Evolutionary conservation across 1,140 invertebrate species (phyloP).

Genomic region (Tetranychus urticae): DNA sequence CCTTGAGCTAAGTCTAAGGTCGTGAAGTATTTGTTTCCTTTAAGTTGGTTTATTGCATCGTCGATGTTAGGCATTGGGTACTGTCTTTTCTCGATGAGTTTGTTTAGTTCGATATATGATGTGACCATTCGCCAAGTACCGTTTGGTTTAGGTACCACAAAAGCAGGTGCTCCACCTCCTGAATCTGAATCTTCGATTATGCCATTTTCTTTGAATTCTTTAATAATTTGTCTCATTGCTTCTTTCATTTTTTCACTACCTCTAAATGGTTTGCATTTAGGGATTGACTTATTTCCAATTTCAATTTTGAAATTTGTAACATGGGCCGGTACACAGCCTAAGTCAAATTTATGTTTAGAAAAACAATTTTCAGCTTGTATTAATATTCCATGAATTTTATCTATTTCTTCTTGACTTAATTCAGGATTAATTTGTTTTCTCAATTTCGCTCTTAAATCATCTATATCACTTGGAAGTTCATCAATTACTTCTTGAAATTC

Average conservation of each 20-base stretch:
- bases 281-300: not conserved
- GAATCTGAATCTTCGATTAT: not conserved
- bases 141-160: not conserved
- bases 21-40: constrained; percentile 4
- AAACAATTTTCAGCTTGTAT: not conserved
- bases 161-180: not conserved
- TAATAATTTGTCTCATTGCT: not conserved
- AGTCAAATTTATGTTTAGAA: not conserved
- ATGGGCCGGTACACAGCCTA: not conserved
- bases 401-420: not conserved
- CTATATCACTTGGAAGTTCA: too few relatives aligned
- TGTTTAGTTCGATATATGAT: not conserved
- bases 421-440: not conserved
- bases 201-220: not conserved
- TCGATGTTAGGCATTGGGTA: constrained; percentile 14
- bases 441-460: not conserved
- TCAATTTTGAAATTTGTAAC: not conserved
- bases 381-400: not conserved
- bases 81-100: not conserved
- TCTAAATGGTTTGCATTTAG: not conserved
- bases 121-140: not conserved
- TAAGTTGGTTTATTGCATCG: constrained; percentile 9
- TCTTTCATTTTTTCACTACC: not conserved
- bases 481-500: too few relatives aligned
- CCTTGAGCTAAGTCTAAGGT: constrained; percentile 18